These are phyloP conservation scores for Hydriomena furcata DNA, from an alignment of 2,888 invertebrate species.

Conservation along the genomic window DNA sequence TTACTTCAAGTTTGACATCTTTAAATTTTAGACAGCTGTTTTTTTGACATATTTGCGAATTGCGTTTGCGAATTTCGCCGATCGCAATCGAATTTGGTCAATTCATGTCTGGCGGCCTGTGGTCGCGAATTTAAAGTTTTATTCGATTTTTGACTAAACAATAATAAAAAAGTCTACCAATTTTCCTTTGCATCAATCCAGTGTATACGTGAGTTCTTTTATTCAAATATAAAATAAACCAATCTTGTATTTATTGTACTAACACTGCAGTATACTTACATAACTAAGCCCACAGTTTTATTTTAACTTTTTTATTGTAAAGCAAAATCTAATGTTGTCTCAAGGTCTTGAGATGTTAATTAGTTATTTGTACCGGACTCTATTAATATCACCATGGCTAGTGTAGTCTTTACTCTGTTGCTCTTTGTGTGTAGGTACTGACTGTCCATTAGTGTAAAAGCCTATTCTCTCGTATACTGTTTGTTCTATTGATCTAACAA, in stretches of 20 bases:
- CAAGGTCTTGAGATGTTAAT: constrained; percentile 42
- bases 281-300: constrained; percentile 9
- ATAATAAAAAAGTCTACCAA: background rate
- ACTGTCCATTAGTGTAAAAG: no score
- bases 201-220: constrained; percentile 3
- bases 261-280: constrained; percentile 19
- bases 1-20: no score
- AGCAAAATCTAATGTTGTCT: constrained; percentile 12
- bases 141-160: background rate
- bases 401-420: background rate
- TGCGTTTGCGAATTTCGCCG: no score
- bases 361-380: constrained; percentile 21
- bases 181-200: background rate
- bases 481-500: no score
- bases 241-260: background rate
- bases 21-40: no score
- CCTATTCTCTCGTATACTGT: no score
- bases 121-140: no score
- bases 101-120: no score
- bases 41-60: no score
- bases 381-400: constrained; percentile 14
- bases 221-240: no score
- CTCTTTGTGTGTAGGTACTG: background rate
- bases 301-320: constrained; percentile 6
- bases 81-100: no score